phyloP scores from a whole-genome alignment of 1,140 invertebrate species.

The Rhagoletis zephyria region DNA sequence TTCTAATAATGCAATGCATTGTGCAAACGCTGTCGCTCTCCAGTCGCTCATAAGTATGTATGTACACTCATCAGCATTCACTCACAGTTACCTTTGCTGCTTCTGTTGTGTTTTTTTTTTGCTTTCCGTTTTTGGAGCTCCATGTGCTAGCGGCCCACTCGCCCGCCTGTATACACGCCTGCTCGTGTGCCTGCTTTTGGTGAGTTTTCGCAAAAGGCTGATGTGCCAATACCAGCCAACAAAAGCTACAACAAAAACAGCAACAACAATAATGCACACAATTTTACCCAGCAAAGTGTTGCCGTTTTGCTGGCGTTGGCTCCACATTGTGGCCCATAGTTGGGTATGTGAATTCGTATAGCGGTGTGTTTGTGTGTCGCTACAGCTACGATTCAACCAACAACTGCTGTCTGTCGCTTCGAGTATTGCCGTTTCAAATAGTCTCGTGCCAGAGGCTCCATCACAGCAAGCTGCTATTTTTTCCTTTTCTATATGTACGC shows the following conservation, averaged over 20 bases:
- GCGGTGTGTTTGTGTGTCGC: not conserved
- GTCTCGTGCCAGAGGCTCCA: slow-evolving; percentile 38
- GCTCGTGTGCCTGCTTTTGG: slow-evolving; percentile 37
- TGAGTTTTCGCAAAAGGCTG: slow-evolving; percentile 40
- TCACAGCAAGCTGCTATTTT: slow-evolving; percentile 15
- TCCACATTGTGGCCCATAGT: not conserved
- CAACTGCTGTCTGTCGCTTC: not conserved
- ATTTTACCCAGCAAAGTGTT: too few relatives aligned
- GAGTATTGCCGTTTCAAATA: slow-evolving; percentile 45
- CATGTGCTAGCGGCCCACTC: not conserved
- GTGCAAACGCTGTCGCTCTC: slow-evolving; percentile 40
- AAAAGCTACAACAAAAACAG: not conserved
- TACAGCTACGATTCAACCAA: not conserved
- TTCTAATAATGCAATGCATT: not conserved
- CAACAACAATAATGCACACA: too few relatives aligned
- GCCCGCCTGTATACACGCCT: not conserved
- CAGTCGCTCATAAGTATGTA: not conserved
- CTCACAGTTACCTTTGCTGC: slow-evolving; percentile 7
- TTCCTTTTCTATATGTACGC: slow-evolving; percentile 5
- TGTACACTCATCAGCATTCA: not conserved
- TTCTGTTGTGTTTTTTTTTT: not conserved
- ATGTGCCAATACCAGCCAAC: slow-evolving; percentile 35
- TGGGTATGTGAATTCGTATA: not conserved
- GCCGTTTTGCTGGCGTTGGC: not conserved
- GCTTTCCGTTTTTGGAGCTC: not conserved